Conservation (phyloP, 1,140 invertebrate species). For the Macrobrachium rosenbergii region DNA sequence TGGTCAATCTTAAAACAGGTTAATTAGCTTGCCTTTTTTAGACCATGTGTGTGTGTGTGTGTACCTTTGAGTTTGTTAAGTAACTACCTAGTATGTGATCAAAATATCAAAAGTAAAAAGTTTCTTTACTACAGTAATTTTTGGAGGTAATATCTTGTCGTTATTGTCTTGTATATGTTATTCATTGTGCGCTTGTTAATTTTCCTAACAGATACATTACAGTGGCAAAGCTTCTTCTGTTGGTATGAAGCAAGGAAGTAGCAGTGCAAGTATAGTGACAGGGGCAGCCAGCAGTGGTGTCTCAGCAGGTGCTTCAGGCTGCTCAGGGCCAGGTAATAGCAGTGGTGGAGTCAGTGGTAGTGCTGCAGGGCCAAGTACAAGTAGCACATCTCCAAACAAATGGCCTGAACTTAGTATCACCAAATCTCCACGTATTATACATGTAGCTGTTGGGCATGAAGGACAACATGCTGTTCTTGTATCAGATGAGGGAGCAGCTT, state of each 20-base stretch:
- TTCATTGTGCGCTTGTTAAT: not conserved
- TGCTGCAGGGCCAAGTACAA: slow-evolving; percentile 72
- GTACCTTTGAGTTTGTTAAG: too few relatives aligned
- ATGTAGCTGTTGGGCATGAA: slow-evolving; percentile 92
- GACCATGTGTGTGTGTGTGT: too few relatives aligned
- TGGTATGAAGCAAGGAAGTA: slow-evolving; percentile 79
- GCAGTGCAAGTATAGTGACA: slow-evolving; percentile 69
- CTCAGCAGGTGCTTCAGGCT: slow-evolving; percentile 1
- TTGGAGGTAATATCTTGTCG: not conserved
- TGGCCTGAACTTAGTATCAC: slow-evolving; percentile 83
- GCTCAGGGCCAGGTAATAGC: slow-evolving; percentile 8
- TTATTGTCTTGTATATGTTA: not conserved
- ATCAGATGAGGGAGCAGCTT: slow-evolving; percentile 89
- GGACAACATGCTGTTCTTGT: slow-evolving; percentile 90
- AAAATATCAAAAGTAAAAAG: too few relatives aligned
- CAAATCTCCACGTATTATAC: slow-evolving; percentile 81
- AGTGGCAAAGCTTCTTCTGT: slow-evolving; percentile 82
- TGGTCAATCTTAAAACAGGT: too few relatives aligned
- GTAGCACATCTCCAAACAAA: slow-evolving; percentile 65
- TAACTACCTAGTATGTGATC: too few relatives aligned
- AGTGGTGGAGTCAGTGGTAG: slow-evolving; percentile 22
- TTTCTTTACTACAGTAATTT: too few relatives aligned
- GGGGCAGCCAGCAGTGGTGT: slow-evolving; percentile 16
- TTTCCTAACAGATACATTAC: slow-evolving; percentile 77
- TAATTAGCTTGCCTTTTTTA: too few relatives aligned